Base-by-base conservation (phyloP, 1,140 invertebrate genomes). In the Drosophila yakuba region DNA sequence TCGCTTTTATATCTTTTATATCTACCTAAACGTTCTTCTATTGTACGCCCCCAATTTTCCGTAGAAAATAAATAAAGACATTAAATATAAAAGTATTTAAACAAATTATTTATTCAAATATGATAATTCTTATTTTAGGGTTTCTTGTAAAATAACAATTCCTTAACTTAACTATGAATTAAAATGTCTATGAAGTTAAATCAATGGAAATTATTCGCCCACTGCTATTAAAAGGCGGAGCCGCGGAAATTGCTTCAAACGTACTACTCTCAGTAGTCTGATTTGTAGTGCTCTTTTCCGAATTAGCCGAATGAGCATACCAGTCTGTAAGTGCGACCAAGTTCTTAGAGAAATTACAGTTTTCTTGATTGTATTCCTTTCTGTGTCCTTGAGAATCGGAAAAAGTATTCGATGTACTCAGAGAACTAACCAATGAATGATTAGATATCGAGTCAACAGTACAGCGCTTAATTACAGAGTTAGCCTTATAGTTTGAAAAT, bases 401-500 rank as follows among this genome's bases (percentile, higher is more conserved):
- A 59, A 62, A 88, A 45, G 56, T 75, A 47, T 73, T 86, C 43
- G 75, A 38, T 45, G 79, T 54, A 62, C 50, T 64, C 14, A 79
- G 35, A 2, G 74, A 17, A 62, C 73, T 73, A 39, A 67, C 73
- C 43, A 75, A 61, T 39, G 71, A 48, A 48, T 54, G 68, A 57
- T 78, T 84, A n/a, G 72, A 15, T 56, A 68, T 83, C 3, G 82
- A 50, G 25, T 80, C 64, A 15, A 74, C 71, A 60, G 59, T 58
- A 61, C 69, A 78, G 20, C 78, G 64, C 43, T 78, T 91, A 15
- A 88, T 54, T 51, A 77, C 76, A 12, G 88, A 84, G 23, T 89
- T 82, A 32, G 88, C 86, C 63, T 91, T 82, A 38, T 91, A 92
- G 62, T 92, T 92, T 36, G 91, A 92, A 78, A 90, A 91, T 54